Base-by-base conservation (phyloP, 2,113 vertebrate genomes). In the Xiphophorus couchianus region DNA sequence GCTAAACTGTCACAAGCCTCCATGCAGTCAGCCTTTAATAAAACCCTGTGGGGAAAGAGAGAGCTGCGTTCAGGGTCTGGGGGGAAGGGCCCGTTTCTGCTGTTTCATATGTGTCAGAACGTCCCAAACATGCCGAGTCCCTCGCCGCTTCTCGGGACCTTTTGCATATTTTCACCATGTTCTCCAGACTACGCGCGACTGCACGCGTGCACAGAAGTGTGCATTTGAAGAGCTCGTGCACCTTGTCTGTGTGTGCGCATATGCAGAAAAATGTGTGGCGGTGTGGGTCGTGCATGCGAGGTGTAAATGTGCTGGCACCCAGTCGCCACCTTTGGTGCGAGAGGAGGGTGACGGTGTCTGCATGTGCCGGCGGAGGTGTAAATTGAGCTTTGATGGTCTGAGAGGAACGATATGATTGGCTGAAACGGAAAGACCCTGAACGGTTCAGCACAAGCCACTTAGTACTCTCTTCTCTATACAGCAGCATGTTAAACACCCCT, bases 261-360 rank as follows among this genome's bases (percentile, higher is more conserved):
- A 58, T 44, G 58, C 71, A 39, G 66, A 30, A 39, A 42, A 64
- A 87, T 75, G 83, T 87, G 88, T 89, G 74, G 19, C 64, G 39
- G 74, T 69, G 75, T 28, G 31, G 81, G 70, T 60, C 7, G 62
- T 72, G 77, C 82, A 74, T 29, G 76, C 68, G 83, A 93, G 91
- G 93, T 94, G 94, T 91, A 92, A 94, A 94, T 93, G 91, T 81
- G 82, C 89, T 87, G 84, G 78, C 88, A 89, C 90, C 88, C 85
- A 74, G 82, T 84, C 78, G 12, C 85, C 83, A 84, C 86, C 88
- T 89, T 79, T 30, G 63, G 78, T 88, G 91, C 90, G 89, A 92
- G 83, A 91, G 74, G 71, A 85, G 86, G 77, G 69, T 67, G 79
- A 80, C 11, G 1, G 76, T 60, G 29, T 39, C 83, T 22, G 37